Conservation (phyloP, 1,140 invertebrate genomes). For the Pseudomyrmex concolor region DNA sequence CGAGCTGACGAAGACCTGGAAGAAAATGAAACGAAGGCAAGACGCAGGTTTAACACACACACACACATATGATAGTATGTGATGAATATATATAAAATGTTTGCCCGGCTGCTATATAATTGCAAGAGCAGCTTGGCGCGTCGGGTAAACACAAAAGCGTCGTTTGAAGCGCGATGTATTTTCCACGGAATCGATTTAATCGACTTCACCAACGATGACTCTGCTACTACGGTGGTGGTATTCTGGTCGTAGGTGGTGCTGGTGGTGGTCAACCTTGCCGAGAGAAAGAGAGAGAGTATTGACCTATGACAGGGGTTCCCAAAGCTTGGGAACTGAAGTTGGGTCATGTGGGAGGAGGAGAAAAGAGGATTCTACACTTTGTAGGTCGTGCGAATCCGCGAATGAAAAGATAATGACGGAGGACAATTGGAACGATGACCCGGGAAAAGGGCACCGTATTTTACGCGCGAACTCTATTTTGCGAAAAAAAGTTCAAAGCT, state of each 20-base stretch:
- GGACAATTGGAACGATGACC: not conserved
- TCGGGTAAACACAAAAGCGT: conserved; percentile 24
- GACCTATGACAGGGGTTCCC: conserved; percentile 52
- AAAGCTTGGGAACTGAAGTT: conserved; percentile 39
- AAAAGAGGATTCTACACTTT: not conserved
- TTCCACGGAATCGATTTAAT: conserved; percentile 58
- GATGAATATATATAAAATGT: no score
- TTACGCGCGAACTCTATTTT: not conserved
- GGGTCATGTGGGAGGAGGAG: not conserved
- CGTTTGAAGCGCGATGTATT: conserved; percentile 33
- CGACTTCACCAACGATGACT: conserved; percentile 52
- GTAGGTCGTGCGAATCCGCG: conserved; percentile 6
- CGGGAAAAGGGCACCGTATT: not conserved
- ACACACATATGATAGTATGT: no score
- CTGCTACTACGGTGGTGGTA: not conserved
- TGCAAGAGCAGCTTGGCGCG: not conserved
- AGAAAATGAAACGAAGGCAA: conserved; percentile 24
- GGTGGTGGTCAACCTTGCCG: conserved; percentile 28
- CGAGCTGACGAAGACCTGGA: not conserved
- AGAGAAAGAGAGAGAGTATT: conserved; percentile 57
- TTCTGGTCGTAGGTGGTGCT: not conserved
- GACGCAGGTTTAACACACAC: no score
- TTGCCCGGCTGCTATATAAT: not conserved
- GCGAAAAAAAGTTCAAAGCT: not conserved
- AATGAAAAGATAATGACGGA: conserved; percentile 14